Base-by-base conservation (phyloP, 1,140 invertebrate species). In the Pentalonia nigronervosa region DNA sequence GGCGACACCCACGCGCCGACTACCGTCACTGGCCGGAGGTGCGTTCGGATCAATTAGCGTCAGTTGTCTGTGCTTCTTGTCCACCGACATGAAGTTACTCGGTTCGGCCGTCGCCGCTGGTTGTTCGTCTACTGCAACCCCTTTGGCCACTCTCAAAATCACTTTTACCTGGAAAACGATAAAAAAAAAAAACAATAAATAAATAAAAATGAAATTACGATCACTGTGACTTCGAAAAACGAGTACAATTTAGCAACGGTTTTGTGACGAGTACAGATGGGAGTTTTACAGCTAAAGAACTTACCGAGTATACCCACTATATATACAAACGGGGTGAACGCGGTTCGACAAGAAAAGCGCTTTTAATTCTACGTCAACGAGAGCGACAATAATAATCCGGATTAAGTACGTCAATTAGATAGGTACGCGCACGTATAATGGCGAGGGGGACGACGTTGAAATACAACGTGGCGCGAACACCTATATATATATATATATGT, bases 1-100 rank as follows among this genome's bases (percentile, higher is more conserved):
- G 0, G 98, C 97, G 14, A 98, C 97, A 30, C 94, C 94, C 21
- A 94, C 94, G 21, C 94, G 93, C 30, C 94, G 48, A 60, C 94
- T 94, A 50, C 94, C 94, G 7, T 94, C 94, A 6, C 93, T 92
- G 14, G 91, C 45, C 36, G 94, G 87, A 14, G 92, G 53, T 23
- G 92, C 93, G 53, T 94, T 93, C 3, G 94, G 94, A 88, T 95
- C 94, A 45, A 91, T 88, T 14, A 95, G 87, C 25, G 94, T 94
- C n/a, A 95, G 94, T 81, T 95, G 94, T 83, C 94, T 91, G 50
- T 94, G 94, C 60, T 94, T 94, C 45, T 94, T 91, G 90, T 95
- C 94, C 50, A 94, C 94, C 47, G 91, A 94, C 41, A 95, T 93
- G 90, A 94, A 94, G 34, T 93, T 93, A 23, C 94, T 56, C 0